Evolutionary conservation across 1,140 invertebrate species (phyloP).

Genomic region (Calliphora vicina): DNA sequence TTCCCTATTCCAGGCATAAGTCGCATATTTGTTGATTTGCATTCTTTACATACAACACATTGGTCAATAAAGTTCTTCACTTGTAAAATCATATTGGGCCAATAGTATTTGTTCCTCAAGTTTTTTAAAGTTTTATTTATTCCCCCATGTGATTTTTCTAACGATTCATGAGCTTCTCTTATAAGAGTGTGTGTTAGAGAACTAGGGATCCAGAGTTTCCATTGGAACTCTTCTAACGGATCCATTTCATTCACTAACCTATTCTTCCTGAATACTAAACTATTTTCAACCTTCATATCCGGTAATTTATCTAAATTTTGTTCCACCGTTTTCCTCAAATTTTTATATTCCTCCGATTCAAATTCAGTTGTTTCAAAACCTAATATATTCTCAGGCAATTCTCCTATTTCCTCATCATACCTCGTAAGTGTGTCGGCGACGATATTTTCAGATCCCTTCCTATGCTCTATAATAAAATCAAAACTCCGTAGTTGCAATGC

Average conservation of each 20-base stretch:
- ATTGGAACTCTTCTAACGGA: not conserved
- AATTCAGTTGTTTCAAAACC: not conserved
- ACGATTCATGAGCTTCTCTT: not conserved
- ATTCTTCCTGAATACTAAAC: not conserved
- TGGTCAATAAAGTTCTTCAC: not conserved
- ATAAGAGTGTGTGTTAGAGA: not conserved
- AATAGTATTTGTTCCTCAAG: not conserved
- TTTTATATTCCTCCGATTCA: not conserved
- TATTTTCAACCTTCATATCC: not conserved
- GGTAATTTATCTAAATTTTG: not conserved
- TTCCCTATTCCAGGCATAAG: not conserved
- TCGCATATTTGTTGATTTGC: not conserved
- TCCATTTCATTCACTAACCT: not conserved
- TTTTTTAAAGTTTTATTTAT: not conserved
- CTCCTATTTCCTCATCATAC: not conserved
- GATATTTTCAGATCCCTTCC: too few relatives aligned
- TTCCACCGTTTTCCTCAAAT: not conserved
- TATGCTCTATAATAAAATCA: too few relatives aligned
- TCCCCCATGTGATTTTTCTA: not conserved
- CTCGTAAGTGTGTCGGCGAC: not conserved
- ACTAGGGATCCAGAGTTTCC: constrained; percentile 12
- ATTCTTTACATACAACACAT: not conserved
- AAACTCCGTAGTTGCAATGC: too few relatives aligned
- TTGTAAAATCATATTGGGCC: not conserved
- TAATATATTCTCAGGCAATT: not conserved